Base-by-base conservation (phyloP, 1,140 invertebrate species). In the Drosophila arawakana region DNA sequence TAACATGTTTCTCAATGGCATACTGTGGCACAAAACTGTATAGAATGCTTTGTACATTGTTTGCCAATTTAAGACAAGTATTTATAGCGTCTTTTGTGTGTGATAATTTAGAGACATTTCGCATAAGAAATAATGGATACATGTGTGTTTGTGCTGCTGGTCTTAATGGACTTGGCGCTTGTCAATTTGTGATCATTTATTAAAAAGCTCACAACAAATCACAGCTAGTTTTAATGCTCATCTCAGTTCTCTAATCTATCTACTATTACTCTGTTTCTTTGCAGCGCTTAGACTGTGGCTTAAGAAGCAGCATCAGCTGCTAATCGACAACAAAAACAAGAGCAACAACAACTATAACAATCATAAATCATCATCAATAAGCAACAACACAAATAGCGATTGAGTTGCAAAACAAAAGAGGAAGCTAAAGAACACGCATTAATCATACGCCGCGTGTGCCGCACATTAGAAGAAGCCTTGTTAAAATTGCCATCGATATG, bases 401-500 rank as follows among this genome's bases (percentile, higher is more conserved):
- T 80, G 50, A 80, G 81, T 77, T 78, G 77, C 77, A 59, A 59
- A 41, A 43, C 58, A 21, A 35, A n/a, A 52, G 10, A 52, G 21
- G 43, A 49, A 58, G 60, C 37, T 9, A 13, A 54, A 54, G 50
- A 37, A 73, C 59, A 62, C 52, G 59, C 76, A 85, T 85, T 75
- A 80, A 81, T 85, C 78, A 86, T 85, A 81, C 78, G 82, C 78
- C 78, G 71, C 68, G 75, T 80, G 68, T 47, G 21, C 66, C 73
- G 61, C 47, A 47, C 47, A 60, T 43, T 49, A 34, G 46, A 68
- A 62, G 0, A 60, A n/a, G 35, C 37, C 41, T 50, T 37, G 47
- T 60, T 30, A 21, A 60, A 61, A 41, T 60, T 44, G 25, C 44
- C 63, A 71, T 69, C 66, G 66, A 81, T 73, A 86, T 81, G 76